phyloP scores from a whole-genome alignment of 2,797 vertebrate genomes.

The Rhinophrynus dorsalis region DNA sequence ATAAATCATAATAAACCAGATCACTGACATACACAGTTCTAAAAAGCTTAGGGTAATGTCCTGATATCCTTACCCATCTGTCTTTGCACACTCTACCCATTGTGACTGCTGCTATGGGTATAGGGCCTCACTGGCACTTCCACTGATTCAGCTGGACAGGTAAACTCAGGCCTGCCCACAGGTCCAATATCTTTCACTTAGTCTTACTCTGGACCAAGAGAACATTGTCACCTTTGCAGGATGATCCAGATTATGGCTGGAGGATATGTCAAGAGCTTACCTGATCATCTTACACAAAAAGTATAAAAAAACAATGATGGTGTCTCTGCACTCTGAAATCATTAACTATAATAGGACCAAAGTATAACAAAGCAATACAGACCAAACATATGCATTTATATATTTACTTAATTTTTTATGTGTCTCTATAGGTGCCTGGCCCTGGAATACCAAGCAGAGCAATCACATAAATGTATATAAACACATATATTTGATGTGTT shows the following conservation, averaged over 20 bases:
- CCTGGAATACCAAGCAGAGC: too few relatives aligned
- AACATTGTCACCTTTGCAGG: conserved; percentile 34
- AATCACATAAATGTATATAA: too few relatives aligned
- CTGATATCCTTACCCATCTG: conserved; percentile 21
- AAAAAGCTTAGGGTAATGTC: conserved; percentile 33
- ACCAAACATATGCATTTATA: too few relatives aligned
- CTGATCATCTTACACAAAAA: background rate
- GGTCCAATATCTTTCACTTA: conserved; percentile 34
- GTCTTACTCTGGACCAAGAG: background rate
- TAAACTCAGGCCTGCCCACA: conserved; percentile 20
- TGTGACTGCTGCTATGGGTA: conserved; percentile 10
- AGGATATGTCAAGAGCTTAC: background rate
- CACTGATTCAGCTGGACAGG: conserved; percentile 45
- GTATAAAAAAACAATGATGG: too few relatives aligned
- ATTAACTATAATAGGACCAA: too few relatives aligned
- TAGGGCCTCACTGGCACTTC: conserved; percentile 13
- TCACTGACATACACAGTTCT: background rate
- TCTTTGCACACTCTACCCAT: conserved; percentile 11
- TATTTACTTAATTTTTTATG: too few relatives aligned
- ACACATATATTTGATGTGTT: too few relatives aligned
- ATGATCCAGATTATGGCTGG: conserved; percentile 28
- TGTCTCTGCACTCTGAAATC: too few relatives aligned
- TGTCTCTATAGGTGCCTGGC: too few relatives aligned
- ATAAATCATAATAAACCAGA: background rate
- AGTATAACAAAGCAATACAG: too few relatives aligned